Base-by-base conservation (phyloP, 2,113 vertebrate genomes). In the Dipodomys ordii region DNA sequence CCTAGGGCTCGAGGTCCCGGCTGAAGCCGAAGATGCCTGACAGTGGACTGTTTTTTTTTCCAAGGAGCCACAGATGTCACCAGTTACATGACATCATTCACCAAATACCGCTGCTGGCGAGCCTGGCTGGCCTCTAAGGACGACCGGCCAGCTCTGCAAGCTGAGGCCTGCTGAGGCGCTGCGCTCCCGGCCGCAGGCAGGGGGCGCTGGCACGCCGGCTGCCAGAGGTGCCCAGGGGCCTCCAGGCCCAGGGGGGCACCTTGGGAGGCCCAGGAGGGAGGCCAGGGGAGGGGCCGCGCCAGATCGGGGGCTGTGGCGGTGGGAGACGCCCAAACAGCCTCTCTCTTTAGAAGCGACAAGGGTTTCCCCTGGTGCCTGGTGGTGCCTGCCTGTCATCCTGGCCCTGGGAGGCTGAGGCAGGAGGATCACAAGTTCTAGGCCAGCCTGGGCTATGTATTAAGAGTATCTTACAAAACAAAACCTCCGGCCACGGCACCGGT, bases 241-340 rank as follows among this genome's bases (percentile, higher is more conserved):
- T 6, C 13, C 27, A 62, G 23, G 3, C 18, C 49, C 49, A 49
- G 6, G 0, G 6, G n/a, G 22, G 13, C 74, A 18, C 0, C 4
- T 49, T 46, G 35, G 19, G 83, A 62, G 23, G 3, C 18, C 49
- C 49, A 49, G 6, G 0, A 8, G n/a, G 22, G 13, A 8, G 32
- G 3, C 39, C 22, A 12, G 25, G 6, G 11, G 15, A 0, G 25
- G 46, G n/a, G 20, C 60, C 9, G 22, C 32, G 12, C 3, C 49
- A 32, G 76, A 1, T 1, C 0, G 25, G 39, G 28, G 7, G 32
- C 7, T 19, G 53, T 5, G 30, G 27, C 3, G 2, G 6, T 9
- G 9, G 12, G 67, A 23, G 9, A 35, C 16, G 77, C 81, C 68
- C 10, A 69, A 69, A 62, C 60, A 62, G 60, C 49, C 49, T 9